Conservation (phyloP, 2,113 vertebrate genomes). For the Ceyx cyanopectus region DNA sequence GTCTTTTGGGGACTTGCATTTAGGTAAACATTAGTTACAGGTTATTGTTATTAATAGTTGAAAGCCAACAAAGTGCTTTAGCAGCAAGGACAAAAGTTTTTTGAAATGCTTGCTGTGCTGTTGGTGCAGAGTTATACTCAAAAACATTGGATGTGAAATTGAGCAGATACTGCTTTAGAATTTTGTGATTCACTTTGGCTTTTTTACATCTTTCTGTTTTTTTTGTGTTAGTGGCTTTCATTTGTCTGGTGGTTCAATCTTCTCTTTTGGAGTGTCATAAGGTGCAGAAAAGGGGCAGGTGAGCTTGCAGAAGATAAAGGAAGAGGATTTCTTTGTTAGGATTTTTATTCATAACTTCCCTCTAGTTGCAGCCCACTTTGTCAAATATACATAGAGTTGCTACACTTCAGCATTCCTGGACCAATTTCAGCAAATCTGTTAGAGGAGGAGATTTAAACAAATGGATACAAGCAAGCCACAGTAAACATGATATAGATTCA, state of each 20-base stretch:
- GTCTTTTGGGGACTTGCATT: slow-evolving; percentile 3
- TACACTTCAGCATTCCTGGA: neutral
- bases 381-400: neutral
- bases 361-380: neutral
- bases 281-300: neutral
- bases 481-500: neutral
- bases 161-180: neutral
- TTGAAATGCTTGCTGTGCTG: neutral
- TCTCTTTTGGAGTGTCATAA: neutral
- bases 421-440: slow-evolving; percentile 7
- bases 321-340: neutral
- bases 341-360: neutral
- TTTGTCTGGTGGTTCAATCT: neutral
- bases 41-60: slow-evolving; percentile 42
- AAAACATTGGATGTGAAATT: neutral
- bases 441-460: neutral
- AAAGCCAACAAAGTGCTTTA: neutral
- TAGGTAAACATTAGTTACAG: neutral
- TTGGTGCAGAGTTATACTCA: neutral
- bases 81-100: neutral
- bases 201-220: neutral
- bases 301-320: neutral
- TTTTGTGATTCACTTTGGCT: neutral
- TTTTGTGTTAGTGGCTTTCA: neutral
- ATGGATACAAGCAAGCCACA: neutral